Percentiles rank a stretch among this genome's conserved stretches.
These are phyloP conservation scores for Blastobasis lacticolella DNA, from an alignment of 2,888 invertebrate species.

Conservation along the genomic window DNA sequence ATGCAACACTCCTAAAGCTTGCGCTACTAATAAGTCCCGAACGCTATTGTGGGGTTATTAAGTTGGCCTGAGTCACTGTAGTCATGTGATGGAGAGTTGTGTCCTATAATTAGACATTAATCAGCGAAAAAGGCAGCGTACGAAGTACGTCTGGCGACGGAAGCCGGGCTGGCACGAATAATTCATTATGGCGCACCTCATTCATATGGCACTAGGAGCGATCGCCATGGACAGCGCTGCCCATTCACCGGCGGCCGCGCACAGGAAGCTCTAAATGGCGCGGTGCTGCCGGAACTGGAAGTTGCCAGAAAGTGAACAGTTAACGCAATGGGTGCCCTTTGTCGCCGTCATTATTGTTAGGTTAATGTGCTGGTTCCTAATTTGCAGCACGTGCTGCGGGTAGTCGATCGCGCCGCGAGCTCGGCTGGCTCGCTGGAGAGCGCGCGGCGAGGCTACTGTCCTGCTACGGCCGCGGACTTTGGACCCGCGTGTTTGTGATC, in stretches of 20 bases:
- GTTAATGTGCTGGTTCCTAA: no score
- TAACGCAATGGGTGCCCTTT: slow-evolving; percentile 32
- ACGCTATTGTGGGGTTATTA: slow-evolving; percentile 43
- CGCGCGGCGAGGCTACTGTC: slow-evolving; percentile 45
- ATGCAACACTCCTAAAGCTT: slow-evolving; percentile 29
- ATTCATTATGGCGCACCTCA: slow-evolving; percentile 56
- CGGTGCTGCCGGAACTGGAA: slow-evolving; percentile 53
- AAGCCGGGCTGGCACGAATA: slow-evolving; percentile 62
- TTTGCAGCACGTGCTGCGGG: no score
- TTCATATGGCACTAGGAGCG: slow-evolving; percentile 47
- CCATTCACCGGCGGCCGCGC: slow-evolving; percentile 40
- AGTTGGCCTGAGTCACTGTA: slow-evolving; percentile 55
- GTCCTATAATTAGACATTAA: slow-evolving; percentile 70
- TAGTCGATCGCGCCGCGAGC: no score
- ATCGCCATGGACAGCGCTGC: slow-evolving; percentile 36
- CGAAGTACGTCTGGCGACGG: slow-evolving; percentile 60
- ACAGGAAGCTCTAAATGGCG: slow-evolving; percentile 62
- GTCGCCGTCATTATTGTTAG: neutral
- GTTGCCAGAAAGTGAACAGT: slow-evolving; percentile 56
- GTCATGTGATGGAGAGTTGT: slow-evolving; percentile 53
- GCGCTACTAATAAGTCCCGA: slow-evolving; percentile 39
- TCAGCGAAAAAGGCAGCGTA: slow-evolving; percentile 62
- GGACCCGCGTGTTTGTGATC: slow-evolving; percentile 55
- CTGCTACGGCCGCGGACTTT: slow-evolving; percentile 55
- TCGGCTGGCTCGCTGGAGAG: slow-evolving; percentile 6